phyloP scores from a whole-genome alignment of 2,888 invertebrate species.

The Apotomis capreana region DNA sequence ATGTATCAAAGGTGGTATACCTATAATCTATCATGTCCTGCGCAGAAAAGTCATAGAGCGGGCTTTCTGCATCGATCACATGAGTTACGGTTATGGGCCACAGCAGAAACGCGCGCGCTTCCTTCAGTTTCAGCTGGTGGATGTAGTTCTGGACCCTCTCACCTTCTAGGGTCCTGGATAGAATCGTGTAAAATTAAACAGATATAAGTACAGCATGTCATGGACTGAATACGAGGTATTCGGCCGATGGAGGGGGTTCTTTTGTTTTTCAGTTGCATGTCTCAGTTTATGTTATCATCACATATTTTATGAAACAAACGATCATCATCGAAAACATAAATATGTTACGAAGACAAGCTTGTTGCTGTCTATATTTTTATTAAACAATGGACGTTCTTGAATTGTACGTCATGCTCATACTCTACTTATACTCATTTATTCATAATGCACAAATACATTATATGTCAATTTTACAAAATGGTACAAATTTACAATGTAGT shows the following conservation, averaged over 20 bases:
- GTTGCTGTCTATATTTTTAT: background rate
- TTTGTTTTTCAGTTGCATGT: constrained; percentile 24
- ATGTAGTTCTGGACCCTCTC: constrained; percentile 89
- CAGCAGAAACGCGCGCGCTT: constrained; percentile 88
- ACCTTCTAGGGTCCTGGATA: constrained; percentile 84
- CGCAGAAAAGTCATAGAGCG: constrained; percentile 90
- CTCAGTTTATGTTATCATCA: constrained; percentile 31
- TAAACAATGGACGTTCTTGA: too few relatives aligned
- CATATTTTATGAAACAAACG: constrained; percentile 23
- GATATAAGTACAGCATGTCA: background rate
- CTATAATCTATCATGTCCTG: constrained; percentile 88
- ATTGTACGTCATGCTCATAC: too few relatives aligned
- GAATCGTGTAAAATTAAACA: background rate
- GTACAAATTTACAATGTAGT: too few relatives aligned
- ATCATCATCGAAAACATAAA: constrained; percentile 5
- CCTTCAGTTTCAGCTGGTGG: constrained; percentile 86
- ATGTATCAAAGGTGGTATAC: constrained; percentile 49
- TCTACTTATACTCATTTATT: too few relatives aligned
- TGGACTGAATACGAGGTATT: too few relatives aligned
- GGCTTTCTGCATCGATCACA: constrained; percentile 89
- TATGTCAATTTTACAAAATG: too few relatives aligned
- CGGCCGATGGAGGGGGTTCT: background rate
- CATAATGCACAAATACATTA: too few relatives aligned
- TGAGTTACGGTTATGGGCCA: constrained; percentile 96
- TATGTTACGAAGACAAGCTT: too few relatives aligned